Conservation (phyloP, 2,888 invertebrate species). For the Ornithoptera priamus region DNA sequence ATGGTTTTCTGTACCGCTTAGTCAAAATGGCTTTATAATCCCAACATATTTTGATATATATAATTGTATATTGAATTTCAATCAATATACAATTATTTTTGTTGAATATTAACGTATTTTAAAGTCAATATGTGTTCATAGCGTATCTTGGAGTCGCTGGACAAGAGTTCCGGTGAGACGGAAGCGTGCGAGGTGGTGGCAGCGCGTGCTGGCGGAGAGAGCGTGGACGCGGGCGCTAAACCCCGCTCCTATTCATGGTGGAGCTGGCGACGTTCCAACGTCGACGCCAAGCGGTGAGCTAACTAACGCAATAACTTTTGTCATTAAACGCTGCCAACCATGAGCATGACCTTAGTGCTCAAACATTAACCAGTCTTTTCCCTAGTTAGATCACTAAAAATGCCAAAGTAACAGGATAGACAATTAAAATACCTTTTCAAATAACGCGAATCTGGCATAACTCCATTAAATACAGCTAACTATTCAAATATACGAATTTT, state of each 20-base stretch:
- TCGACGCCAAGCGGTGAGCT: slow-evolving; percentile 59
- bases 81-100: too few species aligned
- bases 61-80: too few species aligned
- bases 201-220: slow-evolving; percentile 37
- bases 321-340: slow-evolving; percentile 16
- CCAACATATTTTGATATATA: too few species aligned
- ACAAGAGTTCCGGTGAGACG: slow-evolving; percentile 60
- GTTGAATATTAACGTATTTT: background rate
- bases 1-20: too few species aligned
- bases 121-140: slow-evolving; percentile 35
- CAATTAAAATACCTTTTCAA: background rate
- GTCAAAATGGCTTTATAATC: too few species aligned
- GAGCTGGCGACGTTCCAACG: slow-evolving; percentile 82
- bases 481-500: background rate
- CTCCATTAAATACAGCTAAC: background rate
- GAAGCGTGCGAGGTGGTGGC: slow-evolving; percentile 41
- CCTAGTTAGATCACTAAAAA: background rate
- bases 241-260: slow-evolving; percentile 82
- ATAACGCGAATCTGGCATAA: background rate
- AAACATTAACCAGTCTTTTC: background rate
- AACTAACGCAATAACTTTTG: background rate
- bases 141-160: slow-evolving; percentile 65
- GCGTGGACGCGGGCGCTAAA: slow-evolving; percentile 55
- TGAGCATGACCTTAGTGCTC: slow-evolving; percentile 4
- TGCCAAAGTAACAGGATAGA: background rate